Conservation (phyloP, 92 coral and sea anemone species). For the Hydrozoanthus gracilis region DNA sequence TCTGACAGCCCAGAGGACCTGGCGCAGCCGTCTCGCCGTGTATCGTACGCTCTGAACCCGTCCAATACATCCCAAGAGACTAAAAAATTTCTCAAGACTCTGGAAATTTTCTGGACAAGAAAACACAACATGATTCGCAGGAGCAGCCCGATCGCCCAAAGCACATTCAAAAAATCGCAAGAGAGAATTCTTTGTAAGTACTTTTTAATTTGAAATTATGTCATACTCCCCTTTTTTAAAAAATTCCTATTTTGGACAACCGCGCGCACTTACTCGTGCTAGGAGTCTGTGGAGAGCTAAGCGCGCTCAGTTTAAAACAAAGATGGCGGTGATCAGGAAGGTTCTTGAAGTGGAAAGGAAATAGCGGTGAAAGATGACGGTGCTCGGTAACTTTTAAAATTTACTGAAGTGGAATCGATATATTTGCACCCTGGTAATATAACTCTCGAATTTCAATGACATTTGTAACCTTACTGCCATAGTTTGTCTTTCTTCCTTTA, state of each 20-base stretch:
- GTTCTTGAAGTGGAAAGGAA: too few relatives aligned
- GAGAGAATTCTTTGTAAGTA: constrained; percentile 21
- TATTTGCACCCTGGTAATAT: too few relatives aligned
- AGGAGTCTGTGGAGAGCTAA: not conserved
- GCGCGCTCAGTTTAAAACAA: not conserved
- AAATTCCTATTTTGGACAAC: too few relatives aligned
- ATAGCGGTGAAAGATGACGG: too few relatives aligned
- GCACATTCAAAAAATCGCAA: constrained; percentile 17
- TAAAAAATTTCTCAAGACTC: constrained; percentile 14
- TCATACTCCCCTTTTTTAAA: too few relatives aligned
- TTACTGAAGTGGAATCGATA: not conserved
- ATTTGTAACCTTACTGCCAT: too few relatives aligned
- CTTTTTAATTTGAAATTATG: too few relatives aligned
- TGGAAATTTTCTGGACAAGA: constrained; percentile 15
- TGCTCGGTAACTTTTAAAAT: not conserved
- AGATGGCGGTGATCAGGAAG: too few relatives aligned
- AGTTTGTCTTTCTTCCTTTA: too few relatives aligned
- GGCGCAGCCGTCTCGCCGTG: not conserved
- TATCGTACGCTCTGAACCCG: not conserved
- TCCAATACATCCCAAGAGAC: not conserved
- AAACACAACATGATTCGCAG: constrained; percentile 9
- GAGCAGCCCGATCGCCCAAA: constrained; percentile 28
- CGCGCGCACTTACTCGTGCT: too few relatives aligned
- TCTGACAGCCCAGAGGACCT: not conserved
- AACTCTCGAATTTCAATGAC: too few relatives aligned